Base-by-base conservation (phyloP, 2,888 invertebrate species). In the Lepidochrysops patricia region DNA sequence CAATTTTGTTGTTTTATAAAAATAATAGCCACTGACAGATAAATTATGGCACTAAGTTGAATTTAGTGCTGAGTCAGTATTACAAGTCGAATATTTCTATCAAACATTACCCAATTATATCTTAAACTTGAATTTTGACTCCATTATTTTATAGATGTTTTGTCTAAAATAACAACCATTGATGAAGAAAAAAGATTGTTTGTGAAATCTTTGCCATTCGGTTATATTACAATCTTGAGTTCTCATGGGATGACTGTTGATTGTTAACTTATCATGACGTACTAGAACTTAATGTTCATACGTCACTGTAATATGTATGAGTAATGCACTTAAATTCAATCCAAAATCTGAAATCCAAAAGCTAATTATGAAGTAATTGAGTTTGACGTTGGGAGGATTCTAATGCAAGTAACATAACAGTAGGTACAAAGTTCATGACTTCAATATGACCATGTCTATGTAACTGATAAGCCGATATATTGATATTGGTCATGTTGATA, bases 1-100 rank as follows among this genome's bases (percentile, higher is more conserved):
- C 50, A 50, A 25, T 25, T 50, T 25, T 43, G 12, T 3, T 43
- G 19, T 23, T 50, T 50, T 26, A 26, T 26, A 50, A 50, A 50
- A 50, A 50, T n/a, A 26, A 50, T 50, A 26, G 50, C 9, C 26
- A n/a, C 50, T 50, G 50, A 50, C 50, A 50, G 50, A 13, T 26
- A 26, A 50, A 50, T 26, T 13, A 26, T 50, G n/a, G 25, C 26
- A 50, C 43, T 9, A 43, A 43, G 19, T 9, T 43, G 43, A 12
- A 43, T 43, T 49, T 25, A 25, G 23, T 26, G 49, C 49, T 49
- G 49, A 49, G 26, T 49, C 49, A 49, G 25, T 12, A 49, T 49
- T 23, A 49, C 26, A 25, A 26, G 23, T 25, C 49, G 4, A 49
- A 25, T 49, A 26, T 49, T 26, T 49, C 26, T n/a, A 19, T 19